phyloP scores from a whole-genome alignment of 2,888 invertebrate genomes.

The Drosophila phalerata region DNA sequence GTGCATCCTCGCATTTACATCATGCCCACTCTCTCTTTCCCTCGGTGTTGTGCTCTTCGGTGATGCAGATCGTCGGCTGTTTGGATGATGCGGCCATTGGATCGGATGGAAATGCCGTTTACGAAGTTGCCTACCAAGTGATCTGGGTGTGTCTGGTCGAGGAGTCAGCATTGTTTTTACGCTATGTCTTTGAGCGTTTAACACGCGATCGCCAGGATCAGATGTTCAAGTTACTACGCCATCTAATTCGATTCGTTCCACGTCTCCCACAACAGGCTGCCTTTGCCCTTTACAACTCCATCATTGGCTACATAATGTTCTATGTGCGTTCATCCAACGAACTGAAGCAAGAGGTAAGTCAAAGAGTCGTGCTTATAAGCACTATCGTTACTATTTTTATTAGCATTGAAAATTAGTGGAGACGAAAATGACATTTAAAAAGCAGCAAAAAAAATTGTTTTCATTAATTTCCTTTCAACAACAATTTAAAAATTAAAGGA shows the following conservation, averaged over 20 bases:
- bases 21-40: conserved; percentile 98
- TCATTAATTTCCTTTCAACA: too few relatives aligned
- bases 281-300: conserved; percentile 98
- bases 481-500: too few relatives aligned
- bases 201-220: conserved; percentile 97
- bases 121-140: conserved; percentile 97
- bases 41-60: conserved; percentile 97
- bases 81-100: conserved; percentile 98
- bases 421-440: too few relatives aligned
- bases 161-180: conserved; percentile 97
- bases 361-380: too few relatives aligned
- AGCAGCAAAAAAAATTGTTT: too few relatives aligned
- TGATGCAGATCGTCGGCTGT: conserved; percentile 96
- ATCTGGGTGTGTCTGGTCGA: conserved; percentile 99
- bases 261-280: conserved; percentile 98
- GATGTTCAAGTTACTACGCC: conserved; percentile 96
- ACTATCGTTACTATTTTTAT: too few relatives aligned
- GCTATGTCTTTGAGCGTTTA: conserved; percentile 97
- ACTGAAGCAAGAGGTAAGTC: conserved; percentile 91
- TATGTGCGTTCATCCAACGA: conserved; percentile 98
- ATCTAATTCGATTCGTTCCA: conserved; percentile 96
- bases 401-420: too few relatives aligned
- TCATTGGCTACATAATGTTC: conserved; percentile 99
- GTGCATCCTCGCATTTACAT: conserved; percentile 93
- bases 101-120: conserved; percentile 96